Percentiles rank a stretch among this genome's conserved stretches.
These are phyloP conservation scores for Tricholaema leucomelas DNA, from an alignment of 2,113 vertebrate genomes.

Conservation along the genomic window DNA sequence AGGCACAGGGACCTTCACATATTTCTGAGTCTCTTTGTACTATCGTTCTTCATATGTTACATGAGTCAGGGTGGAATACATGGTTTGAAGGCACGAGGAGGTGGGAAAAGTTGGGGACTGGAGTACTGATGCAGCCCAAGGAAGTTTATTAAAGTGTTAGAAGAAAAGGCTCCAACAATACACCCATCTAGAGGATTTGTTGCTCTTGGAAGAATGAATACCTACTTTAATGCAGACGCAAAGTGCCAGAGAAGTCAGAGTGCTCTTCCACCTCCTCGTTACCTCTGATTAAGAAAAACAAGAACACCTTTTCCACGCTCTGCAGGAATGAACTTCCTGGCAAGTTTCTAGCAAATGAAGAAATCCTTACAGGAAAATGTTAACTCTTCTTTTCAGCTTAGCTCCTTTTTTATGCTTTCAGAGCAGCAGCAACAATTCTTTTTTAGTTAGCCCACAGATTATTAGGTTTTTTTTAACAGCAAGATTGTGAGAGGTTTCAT, in stretches of 20 bases:
- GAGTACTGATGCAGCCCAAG: slow-evolving; percentile 44
- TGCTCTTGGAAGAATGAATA: neutral
- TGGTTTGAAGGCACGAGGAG: slow-evolving; percentile 24
- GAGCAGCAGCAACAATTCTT: neutral
- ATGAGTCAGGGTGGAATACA: slow-evolving; percentile 51
- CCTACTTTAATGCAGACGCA: neutral
- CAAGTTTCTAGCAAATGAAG: neutral
- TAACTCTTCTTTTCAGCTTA: neutral
- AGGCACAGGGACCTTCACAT: slow-evolving; percentile 45
- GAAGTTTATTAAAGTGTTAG: slow-evolving; percentile 52
- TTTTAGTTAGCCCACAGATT: neutral
- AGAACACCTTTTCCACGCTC: neutral
- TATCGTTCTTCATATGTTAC: slow-evolving; percentile 41
- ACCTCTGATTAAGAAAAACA: neutral
- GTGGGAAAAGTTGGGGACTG: neutral
- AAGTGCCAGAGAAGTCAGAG: neutral
- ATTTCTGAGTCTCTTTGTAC: slow-evolving; percentile 67
- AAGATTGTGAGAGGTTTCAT: neutral
- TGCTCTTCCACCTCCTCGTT: neutral
- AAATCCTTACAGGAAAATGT: neutral
- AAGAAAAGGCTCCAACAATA: slow-evolving; percentile 37
- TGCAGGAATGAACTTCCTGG: neutral
- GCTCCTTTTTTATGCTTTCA: neutral
- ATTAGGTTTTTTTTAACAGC: neutral
- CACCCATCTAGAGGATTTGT: neutral